Percentiles rank a stretch among this genome's conserved stretches.
Evolutionary conservation across 2,797 vertebrate species (phyloP).

Genomic region (Simalia tracyae): DNA sequence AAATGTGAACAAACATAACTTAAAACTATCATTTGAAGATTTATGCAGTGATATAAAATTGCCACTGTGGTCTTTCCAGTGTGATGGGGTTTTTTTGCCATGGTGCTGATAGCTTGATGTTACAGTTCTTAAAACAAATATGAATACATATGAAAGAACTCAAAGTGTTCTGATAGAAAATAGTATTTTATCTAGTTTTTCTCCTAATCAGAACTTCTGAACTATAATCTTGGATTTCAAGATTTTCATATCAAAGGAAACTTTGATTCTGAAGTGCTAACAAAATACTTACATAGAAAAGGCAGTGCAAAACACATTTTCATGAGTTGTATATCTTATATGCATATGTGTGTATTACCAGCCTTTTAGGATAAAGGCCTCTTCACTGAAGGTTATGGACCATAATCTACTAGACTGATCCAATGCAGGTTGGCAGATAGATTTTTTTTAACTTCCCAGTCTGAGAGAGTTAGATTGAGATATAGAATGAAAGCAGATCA

Average conservation of each 20-base stretch:
- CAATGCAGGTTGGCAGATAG: neutral
- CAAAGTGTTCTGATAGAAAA: no score
- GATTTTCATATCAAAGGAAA: neutral
- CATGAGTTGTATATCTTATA: neutral
- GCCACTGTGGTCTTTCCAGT: no score
- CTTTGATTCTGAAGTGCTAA: neutral
- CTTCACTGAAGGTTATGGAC: neutral
- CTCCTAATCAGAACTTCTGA: neutral
- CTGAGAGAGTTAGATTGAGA: neutral
- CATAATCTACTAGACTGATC: neutral
- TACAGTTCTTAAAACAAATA: no score
- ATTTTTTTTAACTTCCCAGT: neutral
- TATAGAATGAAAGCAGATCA: neutral
- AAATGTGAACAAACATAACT: no score
- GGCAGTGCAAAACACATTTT: neutral
- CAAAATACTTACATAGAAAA: neutral
- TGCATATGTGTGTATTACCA: neutral
- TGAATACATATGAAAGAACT: no score
- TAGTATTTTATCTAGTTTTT: neutral
- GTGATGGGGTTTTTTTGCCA: no score
- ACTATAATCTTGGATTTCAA: neutral
- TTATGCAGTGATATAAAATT: no score
- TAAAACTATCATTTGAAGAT: no score
- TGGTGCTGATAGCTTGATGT: no score
- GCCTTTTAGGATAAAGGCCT: neutral